Percentiles rank a stretch among this genome's conserved stretches.
These are phyloP conservation scores for Drosophila rufa DNA, from an alignment of 1,140 invertebrate genomes.

Conservation along the genomic window DNA sequence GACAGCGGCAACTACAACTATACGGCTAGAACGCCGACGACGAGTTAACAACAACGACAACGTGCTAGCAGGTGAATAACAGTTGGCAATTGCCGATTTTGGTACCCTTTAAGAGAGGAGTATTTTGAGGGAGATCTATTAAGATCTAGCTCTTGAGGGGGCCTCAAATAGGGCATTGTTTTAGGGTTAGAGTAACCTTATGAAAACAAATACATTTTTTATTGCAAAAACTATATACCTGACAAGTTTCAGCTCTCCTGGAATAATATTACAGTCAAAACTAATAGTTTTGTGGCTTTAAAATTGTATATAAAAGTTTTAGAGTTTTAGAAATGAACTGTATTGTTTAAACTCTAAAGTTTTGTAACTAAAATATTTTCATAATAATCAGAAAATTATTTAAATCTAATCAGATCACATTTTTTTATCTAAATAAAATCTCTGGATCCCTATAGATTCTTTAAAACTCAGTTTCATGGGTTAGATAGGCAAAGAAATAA, in stretches of 20 bases:
- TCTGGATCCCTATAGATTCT: too few species aligned
- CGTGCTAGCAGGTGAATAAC: conserved; percentile 44
- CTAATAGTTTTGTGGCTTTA: neutral
- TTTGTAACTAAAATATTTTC: neutral
- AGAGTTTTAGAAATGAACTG: too few species aligned
- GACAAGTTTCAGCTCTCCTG: neutral
- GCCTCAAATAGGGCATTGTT: neutral
- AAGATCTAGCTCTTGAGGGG: too few species aligned
- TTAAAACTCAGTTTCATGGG: too few species aligned
- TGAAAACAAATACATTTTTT: neutral
- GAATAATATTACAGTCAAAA: neutral
- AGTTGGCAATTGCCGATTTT: conserved; percentile 32
- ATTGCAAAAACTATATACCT: neutral
- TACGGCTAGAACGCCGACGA: neutral
- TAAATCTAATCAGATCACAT: too few species aligned
- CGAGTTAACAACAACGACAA: conserved; percentile 14
- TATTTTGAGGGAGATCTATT: neutral
- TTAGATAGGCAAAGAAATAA: too few species aligned
- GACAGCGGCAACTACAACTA: conserved; percentile 9
- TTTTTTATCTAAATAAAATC: too few species aligned
- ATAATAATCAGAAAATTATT: neutral
- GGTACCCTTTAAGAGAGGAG: neutral
- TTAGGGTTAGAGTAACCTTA: neutral
- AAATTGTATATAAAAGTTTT: too few species aligned
- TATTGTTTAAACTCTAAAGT: too few species aligned